Conservation (phyloP, 2,113 vertebrate genomes). For the Phodopus roborovskii region DNA sequence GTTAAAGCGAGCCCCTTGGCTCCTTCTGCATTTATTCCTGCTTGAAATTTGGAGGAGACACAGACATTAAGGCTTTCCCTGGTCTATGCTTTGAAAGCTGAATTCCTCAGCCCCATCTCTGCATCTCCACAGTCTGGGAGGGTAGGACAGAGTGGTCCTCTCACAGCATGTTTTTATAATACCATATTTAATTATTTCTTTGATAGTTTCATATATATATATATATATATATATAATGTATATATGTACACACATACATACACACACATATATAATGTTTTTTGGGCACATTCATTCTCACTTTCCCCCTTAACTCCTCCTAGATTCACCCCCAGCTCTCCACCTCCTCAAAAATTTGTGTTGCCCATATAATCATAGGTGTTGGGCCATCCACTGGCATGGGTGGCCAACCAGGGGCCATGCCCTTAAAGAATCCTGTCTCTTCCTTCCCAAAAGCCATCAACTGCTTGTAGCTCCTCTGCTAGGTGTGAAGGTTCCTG, state of each 20-base stretch:
- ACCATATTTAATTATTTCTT: background rate
- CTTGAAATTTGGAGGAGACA: background rate
- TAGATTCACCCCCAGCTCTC: background rate
- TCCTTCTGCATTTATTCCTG: background rate
- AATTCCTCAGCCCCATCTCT: background rate
- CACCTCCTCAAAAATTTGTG: background rate
- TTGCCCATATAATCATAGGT: background rate
- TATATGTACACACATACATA: background rate
- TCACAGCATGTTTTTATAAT: background rate
- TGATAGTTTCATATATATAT: background rate
- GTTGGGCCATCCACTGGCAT: background rate
- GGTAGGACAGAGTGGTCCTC: no score
- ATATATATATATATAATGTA: no score
- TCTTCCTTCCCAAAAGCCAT: background rate
- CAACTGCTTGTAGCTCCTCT: background rate
- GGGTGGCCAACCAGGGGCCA: background rate
- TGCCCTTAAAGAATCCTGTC: background rate
- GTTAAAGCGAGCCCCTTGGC: background rate
- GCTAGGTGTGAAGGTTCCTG: background rate
- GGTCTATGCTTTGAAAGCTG: fast-evolving
- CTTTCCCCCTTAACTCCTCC: background rate
- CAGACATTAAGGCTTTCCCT: background rate
- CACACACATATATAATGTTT: background rate
- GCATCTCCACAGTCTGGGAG: background rate
- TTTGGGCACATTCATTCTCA: background rate